Evolutionary conservation across 1,140 invertebrate species (phyloP).

Genomic region (Matsumurasca onukii): DNA sequence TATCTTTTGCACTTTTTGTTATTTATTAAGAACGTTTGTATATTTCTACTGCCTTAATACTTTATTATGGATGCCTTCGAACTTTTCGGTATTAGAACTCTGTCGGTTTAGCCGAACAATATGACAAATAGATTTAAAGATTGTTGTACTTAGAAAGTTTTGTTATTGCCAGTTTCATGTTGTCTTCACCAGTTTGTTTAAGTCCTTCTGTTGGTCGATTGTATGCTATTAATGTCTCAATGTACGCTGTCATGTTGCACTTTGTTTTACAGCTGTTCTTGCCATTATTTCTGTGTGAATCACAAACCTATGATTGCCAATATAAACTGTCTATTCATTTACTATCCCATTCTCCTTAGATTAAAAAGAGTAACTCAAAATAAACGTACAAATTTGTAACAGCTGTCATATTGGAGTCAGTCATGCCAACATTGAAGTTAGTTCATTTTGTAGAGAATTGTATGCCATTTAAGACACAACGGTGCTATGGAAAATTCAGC

Average conservation of each 20-base stretch:
- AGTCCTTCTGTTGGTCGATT: background rate
- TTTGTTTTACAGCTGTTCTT: conserved; percentile 25
- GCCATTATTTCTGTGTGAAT: conserved; percentile 27
- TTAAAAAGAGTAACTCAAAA: too few species aligned
- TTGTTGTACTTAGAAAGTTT: background rate
- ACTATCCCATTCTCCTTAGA: background rate
- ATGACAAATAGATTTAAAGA: background rate
- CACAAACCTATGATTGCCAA: conserved; percentile 23
- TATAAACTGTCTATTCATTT: conserved; percentile 12
- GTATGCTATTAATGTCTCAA: conserved; percentile 25
- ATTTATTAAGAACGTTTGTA: conserved; percentile 10
- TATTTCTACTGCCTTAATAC: conserved; percentile 30
- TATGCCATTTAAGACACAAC: too few species aligned
- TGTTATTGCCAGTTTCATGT: conserved; percentile 6
- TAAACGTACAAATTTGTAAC: too few species aligned
- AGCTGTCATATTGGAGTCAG: too few species aligned
- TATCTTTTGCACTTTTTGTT: conserved; percentile 16
- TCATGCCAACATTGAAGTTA: too few species aligned
- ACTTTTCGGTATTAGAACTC: conserved; percentile 7
- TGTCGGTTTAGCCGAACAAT: background rate
- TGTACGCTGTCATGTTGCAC: conserved; percentile 10
- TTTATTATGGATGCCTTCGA: conserved; percentile 25
- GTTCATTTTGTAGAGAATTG: too few species aligned
- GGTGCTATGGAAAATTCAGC: too few species aligned
- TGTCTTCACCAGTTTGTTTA: background rate